phyloP scores from a whole-genome alignment of 2,888 invertebrate species.

The Abscondita cerata region DNA sequence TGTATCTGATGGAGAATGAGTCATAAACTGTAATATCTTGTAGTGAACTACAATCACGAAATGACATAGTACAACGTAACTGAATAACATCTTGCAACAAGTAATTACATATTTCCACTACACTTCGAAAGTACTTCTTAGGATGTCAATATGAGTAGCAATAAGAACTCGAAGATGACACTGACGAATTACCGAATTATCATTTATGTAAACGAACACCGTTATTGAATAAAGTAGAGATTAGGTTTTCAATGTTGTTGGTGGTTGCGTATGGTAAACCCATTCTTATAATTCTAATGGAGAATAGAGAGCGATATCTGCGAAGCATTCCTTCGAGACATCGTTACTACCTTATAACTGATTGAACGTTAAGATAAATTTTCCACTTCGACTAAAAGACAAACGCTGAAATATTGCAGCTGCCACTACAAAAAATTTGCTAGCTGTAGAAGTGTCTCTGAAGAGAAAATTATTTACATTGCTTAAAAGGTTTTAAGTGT shows the following conservation, averaged over 20 bases:
- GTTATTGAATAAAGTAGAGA: neutral
- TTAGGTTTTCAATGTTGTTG: no score
- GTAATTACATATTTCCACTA: neutral
- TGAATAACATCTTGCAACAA: neutral
- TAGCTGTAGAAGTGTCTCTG: neutral
- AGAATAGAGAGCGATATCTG: neutral
- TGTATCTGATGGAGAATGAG: neutral
- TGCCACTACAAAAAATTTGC: neutral
- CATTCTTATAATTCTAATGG: neutral
- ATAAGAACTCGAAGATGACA: no score
- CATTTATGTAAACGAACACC: neutral
- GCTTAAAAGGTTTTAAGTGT: no score
- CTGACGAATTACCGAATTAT: no score
- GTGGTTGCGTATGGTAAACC: neutral
- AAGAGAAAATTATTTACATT: neutral
- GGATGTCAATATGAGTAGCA: neutral
- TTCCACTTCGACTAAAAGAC: neutral
- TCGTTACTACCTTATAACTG: constrained; percentile 1
- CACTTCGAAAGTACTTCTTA: neutral
- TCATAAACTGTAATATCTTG: neutral
- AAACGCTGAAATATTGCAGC: neutral
- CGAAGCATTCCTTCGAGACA: constrained; percentile 1
- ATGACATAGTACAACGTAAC: neutral
- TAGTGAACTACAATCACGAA: neutral
- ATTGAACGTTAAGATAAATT: neutral